These are phyloP conservation scores for Heliconius ismenius DNA, from an alignment of 2,888 invertebrate species.

Conservation along the genomic window DNA sequence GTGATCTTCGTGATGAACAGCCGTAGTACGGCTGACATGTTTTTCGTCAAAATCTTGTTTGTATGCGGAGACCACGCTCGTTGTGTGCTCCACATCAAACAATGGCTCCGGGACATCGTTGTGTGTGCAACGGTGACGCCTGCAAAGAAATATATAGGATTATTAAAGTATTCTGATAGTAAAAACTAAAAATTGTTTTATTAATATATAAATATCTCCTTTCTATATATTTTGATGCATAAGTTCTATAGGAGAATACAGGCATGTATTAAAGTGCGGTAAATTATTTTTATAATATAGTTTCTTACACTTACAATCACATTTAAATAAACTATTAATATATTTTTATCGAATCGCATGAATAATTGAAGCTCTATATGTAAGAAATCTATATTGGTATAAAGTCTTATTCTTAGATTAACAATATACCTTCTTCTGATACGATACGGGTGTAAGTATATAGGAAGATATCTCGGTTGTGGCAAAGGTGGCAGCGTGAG, in stretches of 20 bases:
- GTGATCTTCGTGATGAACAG: slow-evolving; percentile 86
- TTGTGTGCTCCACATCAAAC: slow-evolving; percentile 81
- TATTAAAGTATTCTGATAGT: background rate
- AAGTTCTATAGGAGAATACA: background rate
- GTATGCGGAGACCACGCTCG: slow-evolving; percentile 83
- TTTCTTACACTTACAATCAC: background rate
- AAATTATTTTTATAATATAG: background rate
- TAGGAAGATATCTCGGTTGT: slow-evolving; percentile 63
- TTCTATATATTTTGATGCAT: background rate
- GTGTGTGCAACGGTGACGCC: slow-evolving; percentile 92
- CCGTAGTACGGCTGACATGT: slow-evolving; percentile 82
- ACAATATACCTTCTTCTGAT: slow-evolving; percentile 71
- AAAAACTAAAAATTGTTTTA: background rate
- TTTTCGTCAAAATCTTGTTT: slow-evolving; percentile 85
- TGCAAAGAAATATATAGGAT: slow-evolving; percentile 58
- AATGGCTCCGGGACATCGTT: slow-evolving; percentile 83
- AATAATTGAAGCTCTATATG: background rate
- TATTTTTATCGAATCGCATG: background rate
- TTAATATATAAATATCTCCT: background rate
- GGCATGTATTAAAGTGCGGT: background rate
- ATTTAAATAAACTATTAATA: background rate
- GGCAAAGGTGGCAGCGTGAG: slow-evolving; percentile 75
- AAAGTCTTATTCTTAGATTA: background rate
- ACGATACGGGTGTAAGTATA: slow-evolving; percentile 71
- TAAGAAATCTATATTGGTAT: background rate